These are phyloP conservation scores for Caenorhabditis macrosperma DNA, from an alignment of 2,888 invertebrate genomes.

Conservation along the genomic window DNA sequence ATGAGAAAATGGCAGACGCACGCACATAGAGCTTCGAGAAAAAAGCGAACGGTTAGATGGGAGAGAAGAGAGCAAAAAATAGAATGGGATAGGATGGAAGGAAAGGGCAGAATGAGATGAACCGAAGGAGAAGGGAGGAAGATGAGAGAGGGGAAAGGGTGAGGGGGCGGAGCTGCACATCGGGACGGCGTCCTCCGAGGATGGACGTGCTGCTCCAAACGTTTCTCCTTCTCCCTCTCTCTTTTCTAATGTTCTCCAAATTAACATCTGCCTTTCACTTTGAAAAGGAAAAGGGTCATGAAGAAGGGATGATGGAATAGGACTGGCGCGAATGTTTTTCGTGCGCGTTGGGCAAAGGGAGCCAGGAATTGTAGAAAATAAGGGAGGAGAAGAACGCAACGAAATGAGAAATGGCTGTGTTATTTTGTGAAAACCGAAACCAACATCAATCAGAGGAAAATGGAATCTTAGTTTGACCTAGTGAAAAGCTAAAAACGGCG, in stretches of 20 bases:
- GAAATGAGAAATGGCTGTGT: too few species aligned
- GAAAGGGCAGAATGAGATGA: neutral
- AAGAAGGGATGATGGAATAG: neutral
- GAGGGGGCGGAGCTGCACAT: neutral
- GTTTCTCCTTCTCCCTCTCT: neutral
- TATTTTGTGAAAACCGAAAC: too few species aligned
- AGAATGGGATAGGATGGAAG: neutral
- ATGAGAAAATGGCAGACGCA: neutral
- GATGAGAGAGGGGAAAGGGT: too few species aligned
- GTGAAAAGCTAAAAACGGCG: too few species aligned
- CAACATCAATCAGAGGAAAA: too few species aligned
- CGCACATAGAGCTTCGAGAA: neutral
- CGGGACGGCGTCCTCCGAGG: neutral
- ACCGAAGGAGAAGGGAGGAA: neutral
- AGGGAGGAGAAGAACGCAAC: too few species aligned
- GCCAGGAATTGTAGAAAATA: too few species aligned
- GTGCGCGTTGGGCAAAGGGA: too few species aligned
- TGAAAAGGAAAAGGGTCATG: neutral
- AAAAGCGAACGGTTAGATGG: slow-evolving; percentile 1
- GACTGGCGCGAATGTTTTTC: too few species aligned
- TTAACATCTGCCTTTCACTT: slow-evolving; percentile 8
- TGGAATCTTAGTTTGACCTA: too few species aligned
- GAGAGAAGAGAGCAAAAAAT: neutral
- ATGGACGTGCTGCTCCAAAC: neutral
- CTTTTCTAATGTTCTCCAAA: slow-evolving; percentile 12